Conservation (phyloP, 1,140 invertebrate species). For the Harpegnathos saltator region DNA sequence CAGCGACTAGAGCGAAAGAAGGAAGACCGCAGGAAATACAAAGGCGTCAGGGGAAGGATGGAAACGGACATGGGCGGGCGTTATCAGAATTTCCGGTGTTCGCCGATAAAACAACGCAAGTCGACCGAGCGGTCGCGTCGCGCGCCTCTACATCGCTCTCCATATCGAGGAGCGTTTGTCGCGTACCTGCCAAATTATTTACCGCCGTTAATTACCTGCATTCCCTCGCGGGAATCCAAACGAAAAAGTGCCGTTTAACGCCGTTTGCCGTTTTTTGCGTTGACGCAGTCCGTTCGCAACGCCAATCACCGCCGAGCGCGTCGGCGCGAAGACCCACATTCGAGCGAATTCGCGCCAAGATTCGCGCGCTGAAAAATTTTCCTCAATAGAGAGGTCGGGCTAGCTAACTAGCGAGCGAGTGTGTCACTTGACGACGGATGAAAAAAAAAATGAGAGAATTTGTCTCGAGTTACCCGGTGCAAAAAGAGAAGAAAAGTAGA, state of each 20-base stretch:
- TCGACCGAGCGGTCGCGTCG: not conserved
- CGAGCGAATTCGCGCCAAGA: not conserved
- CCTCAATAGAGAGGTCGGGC: not conserved
- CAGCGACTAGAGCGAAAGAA: not conserved
- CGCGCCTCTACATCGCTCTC: not conserved
- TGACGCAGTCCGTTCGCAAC: not conserved
- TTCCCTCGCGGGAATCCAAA: too few species aligned
- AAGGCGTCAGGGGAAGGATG: constrained; percentile 60
- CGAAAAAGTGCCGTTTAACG: too few species aligned
- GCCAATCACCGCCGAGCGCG: not conserved
- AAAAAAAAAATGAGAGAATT: constrained; percentile 55
- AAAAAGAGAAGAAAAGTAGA: constrained; percentile 33
- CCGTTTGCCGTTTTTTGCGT: too few species aligned
- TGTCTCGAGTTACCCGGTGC: constrained; percentile 63
- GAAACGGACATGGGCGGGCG: constrained; percentile 74
- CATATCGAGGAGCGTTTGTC: constrained; percentile 8
- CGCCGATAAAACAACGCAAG: constrained; percentile 69
- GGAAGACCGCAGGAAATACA: constrained; percentile 67
- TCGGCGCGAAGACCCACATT: too few species aligned
- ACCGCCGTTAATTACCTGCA: not conserved
- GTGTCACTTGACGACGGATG: constrained; percentile 28
- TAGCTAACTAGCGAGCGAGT: not conserved
- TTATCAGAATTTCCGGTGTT: constrained; percentile 79
- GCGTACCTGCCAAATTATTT: not conserved
- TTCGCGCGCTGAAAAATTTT: not conserved